Base-by-base conservation (phyloP, 2,113 vertebrate species). In the Eulemur macaco region DNA sequence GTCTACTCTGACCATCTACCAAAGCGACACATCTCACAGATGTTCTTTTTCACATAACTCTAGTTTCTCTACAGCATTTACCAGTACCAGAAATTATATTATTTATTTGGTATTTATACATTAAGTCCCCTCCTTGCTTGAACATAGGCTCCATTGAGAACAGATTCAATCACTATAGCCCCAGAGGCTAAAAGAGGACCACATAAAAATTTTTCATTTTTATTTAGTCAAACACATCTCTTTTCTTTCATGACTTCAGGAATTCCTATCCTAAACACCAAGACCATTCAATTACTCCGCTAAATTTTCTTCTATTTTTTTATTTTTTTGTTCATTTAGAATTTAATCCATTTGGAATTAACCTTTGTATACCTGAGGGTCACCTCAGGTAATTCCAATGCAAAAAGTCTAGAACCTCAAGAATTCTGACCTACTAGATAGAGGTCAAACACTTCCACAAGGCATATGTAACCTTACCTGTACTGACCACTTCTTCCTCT, bases 331-430 rank as follows among this genome's bases (percentile, higher is more conserved):
- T 63, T 37, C 88, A 92, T 37, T 89, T 86, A 80, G 78, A 56
- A 84, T 52, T 71, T 88, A 80, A 91, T 74, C n/a, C 54, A 89
- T 60, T 80, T 80, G 18, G 42, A 91, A 66, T 87, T 68, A n/a
- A 81, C 60, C 63, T 91, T 60, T 45, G 13, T 39, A 71, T 23
- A 84, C 42, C n/a, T 25, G 60, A 15, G 14, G 21, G 64, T 73
- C 31, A 64, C 29, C 18, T 82, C 66, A 58, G 21, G n/a, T 91
- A 47, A 94, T 34, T 96, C 25, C 64, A 73, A 73, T 23, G 56
- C 34, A 90, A 81, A 94, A 83, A 80, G 10, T 47, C 80, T 86
- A n/a, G 23, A 56, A 77, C 15, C 12, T 39, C 21, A 71, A 12
- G 45, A 86, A 42, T 37, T 85, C 71, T 39, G 39, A n/a, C 5